These are phyloP conservation scores for Lycaon pictus DNA, from an alignment of 2,113 vertebrate species.

Conservation along the genomic window DNA sequence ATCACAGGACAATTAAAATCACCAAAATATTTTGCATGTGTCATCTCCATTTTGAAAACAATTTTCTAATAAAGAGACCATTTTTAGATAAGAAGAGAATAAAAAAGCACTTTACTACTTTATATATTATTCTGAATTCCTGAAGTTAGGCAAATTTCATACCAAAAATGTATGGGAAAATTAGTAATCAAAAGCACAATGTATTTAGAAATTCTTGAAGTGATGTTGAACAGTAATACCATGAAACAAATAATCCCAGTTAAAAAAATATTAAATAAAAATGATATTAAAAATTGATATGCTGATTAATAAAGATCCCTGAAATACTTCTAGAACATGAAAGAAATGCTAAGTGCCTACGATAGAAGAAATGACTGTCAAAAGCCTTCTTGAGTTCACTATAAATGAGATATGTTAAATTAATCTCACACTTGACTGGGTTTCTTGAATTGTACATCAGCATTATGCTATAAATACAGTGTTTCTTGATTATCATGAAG, in stretches of 20 bases:
- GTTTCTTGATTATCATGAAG: background rate
- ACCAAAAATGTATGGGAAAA: background rate
- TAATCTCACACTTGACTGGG: background rate
- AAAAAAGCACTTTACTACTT: slow-evolving; percentile 23
- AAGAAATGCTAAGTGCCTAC: background rate
- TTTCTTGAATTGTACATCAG: background rate
- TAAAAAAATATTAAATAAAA: background rate
- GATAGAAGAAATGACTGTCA: background rate
- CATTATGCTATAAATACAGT: background rate
- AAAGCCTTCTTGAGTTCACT: background rate
- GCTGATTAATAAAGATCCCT: slow-evolving; percentile 6
- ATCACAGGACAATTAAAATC: background rate
- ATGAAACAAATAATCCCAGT: background rate
- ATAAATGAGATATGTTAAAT: background rate
- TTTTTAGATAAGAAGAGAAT: slow-evolving; percentile 20
- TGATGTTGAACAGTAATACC: background rate
- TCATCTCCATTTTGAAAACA: background rate
- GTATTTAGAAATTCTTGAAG: background rate
- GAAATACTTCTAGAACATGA: slow-evolving; percentile 32
- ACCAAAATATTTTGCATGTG: background rate
- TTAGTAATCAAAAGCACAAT: slow-evolving; percentile 19
- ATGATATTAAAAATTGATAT: background rate
- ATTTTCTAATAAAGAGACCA: background rate
- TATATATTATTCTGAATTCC: slow-evolving; percentile 4
- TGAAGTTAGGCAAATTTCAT: slow-evolving; percentile 40